Base-by-base conservation (phyloP, 2,113 vertebrate genomes). In the Chaetops frenatus region DNA sequence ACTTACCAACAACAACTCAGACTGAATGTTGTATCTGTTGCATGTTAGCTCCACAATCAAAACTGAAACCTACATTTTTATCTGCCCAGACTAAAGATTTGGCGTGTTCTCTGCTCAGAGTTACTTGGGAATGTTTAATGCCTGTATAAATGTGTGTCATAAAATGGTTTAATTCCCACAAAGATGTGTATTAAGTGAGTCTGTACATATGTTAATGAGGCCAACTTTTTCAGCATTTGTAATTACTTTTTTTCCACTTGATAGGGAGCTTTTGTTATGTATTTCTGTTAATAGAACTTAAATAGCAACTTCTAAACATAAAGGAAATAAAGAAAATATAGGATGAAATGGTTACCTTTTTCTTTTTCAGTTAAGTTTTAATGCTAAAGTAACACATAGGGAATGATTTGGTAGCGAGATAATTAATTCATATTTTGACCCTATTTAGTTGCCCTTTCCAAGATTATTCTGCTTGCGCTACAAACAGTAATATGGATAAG, bases 181-280 rank as follows among this genome's bases (percentile, higher is more conserved):
- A 91, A 97, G 97, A 91, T 97, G 94, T 97, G 97, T 99, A 98
- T 97, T 96, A 98, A 98, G 96, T 90, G 92, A 98, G 96, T 96
- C 91, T 99, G 99, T 99, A 99, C 98, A 99, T 99, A 99, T 95
- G 98, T 98, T 98, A 98, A 98, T 98, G 97, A 98, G 97, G 98
- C 97, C 98, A 98, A 98, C 98, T 98, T 98, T 98, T 98, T 97
- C 98, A 99, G 98, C 98, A 98, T 99, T 99, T 99, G 98, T 99
- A 99, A 99, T 98, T 98, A 97, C 97, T 98, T 96, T 95, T 92
- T 98, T 98, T 98, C 98, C 98, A 98, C 97, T 98, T 96, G 95
- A 97, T 98, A 98, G 98, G 97, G 97, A 97, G 97, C 97, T 97
- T 98, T 98, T 98, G 98, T 98, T 98, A 98, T 98, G 98, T 98